Evolutionary conservation across 2,797 vertebrate species (phyloP).

Genomic region (Phoebastria nigripes): DNA sequence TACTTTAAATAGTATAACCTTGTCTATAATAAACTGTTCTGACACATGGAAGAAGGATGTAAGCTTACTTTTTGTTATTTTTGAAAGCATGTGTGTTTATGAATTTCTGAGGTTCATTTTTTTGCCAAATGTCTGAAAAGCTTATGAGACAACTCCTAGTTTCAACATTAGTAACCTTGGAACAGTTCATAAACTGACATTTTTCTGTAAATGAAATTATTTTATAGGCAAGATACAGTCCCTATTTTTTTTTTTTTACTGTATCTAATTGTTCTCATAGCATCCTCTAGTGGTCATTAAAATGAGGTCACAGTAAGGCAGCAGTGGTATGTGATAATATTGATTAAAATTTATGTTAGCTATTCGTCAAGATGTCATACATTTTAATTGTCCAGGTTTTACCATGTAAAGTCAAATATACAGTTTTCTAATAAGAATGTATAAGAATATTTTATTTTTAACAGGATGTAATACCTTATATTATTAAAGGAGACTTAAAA

Average conservation of each 20-base stretch:
- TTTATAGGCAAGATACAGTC: not conserved
- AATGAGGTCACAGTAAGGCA: not conserved
- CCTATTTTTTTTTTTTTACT: not conserved
- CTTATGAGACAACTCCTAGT: not conserved
- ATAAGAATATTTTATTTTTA: not conserved
- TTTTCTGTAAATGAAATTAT: not conserved
- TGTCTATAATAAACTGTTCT: not conserved
- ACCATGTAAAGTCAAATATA: not conserved
- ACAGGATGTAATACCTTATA: not conserved
- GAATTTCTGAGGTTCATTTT: not conserved
- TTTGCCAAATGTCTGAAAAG: not conserved
- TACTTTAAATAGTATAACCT: not conserved
- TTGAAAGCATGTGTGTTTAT: not conserved
- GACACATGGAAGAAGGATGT: not conserved
- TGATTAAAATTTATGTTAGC: not conserved
- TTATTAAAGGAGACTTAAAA: not conserved
- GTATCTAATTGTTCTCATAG: constrained; percentile 38
- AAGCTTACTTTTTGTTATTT: constrained; percentile 12
- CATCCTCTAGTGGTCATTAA: constrained; percentile 68
- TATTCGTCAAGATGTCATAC: not conserved
- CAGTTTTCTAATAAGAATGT: not conserved
- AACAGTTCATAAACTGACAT: not conserved
- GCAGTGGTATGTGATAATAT: not conserved
- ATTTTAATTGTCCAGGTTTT: not conserved
- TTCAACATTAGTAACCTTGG: not conserved